Percentiles rank a stretch among this genome's conserved stretches.
Evolutionary conservation across 1,140 invertebrate genomes (phyloP).

Genomic region (Drosophila sp.): DNA sequence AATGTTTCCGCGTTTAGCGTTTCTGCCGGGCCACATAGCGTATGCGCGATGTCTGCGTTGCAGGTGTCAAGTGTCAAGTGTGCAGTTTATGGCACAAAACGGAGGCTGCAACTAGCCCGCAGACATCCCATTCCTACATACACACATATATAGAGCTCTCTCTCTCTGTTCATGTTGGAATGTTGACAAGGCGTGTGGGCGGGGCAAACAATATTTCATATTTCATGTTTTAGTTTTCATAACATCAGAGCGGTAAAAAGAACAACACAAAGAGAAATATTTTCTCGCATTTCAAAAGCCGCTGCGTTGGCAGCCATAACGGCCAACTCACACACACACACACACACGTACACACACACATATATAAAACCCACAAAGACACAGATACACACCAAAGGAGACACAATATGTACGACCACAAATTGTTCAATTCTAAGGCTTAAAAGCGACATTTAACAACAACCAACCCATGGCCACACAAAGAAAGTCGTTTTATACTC

Average conservation of each 20-base stretch:
- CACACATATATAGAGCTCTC: neutral
- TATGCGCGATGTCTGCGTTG: constrained; percentile 47
- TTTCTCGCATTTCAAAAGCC: constrained; percentile 43
- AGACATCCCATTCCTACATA: constrained; percentile 3
- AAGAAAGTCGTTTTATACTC: constrained; percentile 49
- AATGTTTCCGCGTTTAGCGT: constrained; percentile 52
- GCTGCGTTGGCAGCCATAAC: constrained; percentile 55
- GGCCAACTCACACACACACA: constrained; percentile 34
- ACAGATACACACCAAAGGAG: constrained; percentile 12
- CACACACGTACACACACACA: constrained; percentile 7
- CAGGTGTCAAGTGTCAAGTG: constrained; percentile 61
- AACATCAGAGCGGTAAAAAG: constrained; percentile 44
- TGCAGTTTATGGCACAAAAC: constrained; percentile 55
- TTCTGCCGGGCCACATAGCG: constrained; percentile 42
- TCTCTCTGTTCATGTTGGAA: constrained; percentile 1
- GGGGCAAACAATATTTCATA: constrained; percentile 13
- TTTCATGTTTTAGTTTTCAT: constrained; percentile 57
- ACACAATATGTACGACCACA: constrained; percentile 32
- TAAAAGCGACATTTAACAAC: constrained; percentile 50
- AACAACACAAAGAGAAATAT: constrained; percentile 48
- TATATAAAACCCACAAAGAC: constrained; percentile 3
- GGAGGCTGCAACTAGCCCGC: constrained; percentile 7
- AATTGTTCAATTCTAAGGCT: constrained; percentile 59
- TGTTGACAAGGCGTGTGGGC: constrained; percentile 8
- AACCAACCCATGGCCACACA: constrained; percentile 10